Evolutionary conservation across 1,140 invertebrate genomes (phyloP).

Genomic region (Lordiphosa stackelbergi): DNA sequence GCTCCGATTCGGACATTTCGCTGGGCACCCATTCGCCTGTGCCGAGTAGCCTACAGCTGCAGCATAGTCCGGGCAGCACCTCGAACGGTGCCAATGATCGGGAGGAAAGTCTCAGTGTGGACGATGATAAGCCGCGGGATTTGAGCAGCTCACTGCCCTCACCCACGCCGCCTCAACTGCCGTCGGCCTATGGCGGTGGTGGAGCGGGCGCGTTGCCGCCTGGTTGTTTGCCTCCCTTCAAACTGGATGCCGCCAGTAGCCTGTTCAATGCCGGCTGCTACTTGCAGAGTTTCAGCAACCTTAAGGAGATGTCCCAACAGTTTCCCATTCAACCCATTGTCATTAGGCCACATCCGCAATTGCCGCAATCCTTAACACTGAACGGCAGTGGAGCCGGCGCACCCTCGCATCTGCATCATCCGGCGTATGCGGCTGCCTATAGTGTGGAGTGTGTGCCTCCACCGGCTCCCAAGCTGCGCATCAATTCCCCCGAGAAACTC

Average conservation of each 20-base stretch:
- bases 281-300: slow-evolving; percentile 75
- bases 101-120: slow-evolving; percentile 70
- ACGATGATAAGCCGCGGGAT: slow-evolving; percentile 74
- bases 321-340: slow-evolving; percentile 76
- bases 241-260: slow-evolving; percentile 64
- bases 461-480: slow-evolving; percentile 78
- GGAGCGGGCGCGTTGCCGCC: slow-evolving; percentile 26
- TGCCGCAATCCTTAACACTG: slow-evolving; percentile 70
- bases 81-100: slow-evolving; percentile 74
- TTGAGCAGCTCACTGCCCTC: slow-evolving; percentile 58
- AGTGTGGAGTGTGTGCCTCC: slow-evolving; percentile 64
- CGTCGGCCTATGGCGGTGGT: slow-evolving; percentile 31
- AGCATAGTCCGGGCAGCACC: slow-evolving; percentile 76
- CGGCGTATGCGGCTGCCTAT: slow-evolving; percentile 69
- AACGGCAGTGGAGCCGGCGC: slow-evolving; percentile 48
- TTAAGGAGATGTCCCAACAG: slow-evolving; percentile 75
- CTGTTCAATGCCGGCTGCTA: slow-evolving; percentile 75
- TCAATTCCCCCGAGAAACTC: slow-evolving; percentile 77
- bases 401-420: slow-evolving; percentile 74
- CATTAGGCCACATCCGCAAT: slow-evolving; percentile 73
- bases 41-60: slow-evolving; percentile 74
- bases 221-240: slow-evolving; percentile 64
- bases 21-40: slow-evolving; percentile 79
- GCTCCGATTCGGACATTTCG: slow-evolving; percentile 79
- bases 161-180: slow-evolving; percentile 48